phyloP scores from a whole-genome alignment of 2,888 invertebrate species.

The Tholera decimalis region DNA sequence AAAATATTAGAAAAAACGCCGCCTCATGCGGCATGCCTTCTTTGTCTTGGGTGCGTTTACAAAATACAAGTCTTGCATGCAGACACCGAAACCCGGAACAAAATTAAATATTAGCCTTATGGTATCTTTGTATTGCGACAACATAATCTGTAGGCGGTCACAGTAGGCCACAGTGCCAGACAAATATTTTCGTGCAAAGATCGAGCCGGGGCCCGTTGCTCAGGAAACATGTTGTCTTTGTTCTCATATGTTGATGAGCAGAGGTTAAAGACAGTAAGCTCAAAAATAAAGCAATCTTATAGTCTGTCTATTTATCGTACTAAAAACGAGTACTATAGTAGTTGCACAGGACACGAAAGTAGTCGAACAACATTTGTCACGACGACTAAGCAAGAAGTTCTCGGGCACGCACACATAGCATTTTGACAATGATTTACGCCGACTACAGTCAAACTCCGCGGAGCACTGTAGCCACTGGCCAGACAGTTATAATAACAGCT shows the following conservation, averaged over 20 bases:
- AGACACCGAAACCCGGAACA: conserved; percentile 45
- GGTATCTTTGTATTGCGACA: conserved; percentile 25
- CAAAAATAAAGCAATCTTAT: conserved; percentile 1
- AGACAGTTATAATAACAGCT: conserved; percentile 78
- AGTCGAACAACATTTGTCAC: conserved; percentile 67
- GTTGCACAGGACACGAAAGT: conserved; percentile 63
- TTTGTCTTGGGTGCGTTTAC: conserved; percentile 36
- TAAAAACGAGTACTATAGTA: background rate
- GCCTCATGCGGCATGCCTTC: conserved; percentile 5
- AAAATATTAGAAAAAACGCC: conserved; percentile 20
- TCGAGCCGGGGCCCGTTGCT: background rate
- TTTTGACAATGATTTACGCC: conserved; percentile 54
- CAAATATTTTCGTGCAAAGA: conserved; percentile 36
- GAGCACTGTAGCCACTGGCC: conserved; percentile 53
- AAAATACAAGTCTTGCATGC: conserved; percentile 28
- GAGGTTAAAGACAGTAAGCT: background rate
- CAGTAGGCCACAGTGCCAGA: conserved; percentile 37
- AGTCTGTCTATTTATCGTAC: conserved; percentile 19
- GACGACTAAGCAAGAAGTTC: conserved; percentile 66
- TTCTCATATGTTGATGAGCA: background rate
- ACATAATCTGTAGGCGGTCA: conserved; percentile 39
- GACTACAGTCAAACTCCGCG: conserved; percentile 38
- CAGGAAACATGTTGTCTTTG: conserved; percentile 11
- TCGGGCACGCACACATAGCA: conserved; percentile 54
- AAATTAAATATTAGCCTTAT: conserved; percentile 24